Conservation (phyloP, 1,140 invertebrate genomes). For the Drosophila sp. region DNA sequence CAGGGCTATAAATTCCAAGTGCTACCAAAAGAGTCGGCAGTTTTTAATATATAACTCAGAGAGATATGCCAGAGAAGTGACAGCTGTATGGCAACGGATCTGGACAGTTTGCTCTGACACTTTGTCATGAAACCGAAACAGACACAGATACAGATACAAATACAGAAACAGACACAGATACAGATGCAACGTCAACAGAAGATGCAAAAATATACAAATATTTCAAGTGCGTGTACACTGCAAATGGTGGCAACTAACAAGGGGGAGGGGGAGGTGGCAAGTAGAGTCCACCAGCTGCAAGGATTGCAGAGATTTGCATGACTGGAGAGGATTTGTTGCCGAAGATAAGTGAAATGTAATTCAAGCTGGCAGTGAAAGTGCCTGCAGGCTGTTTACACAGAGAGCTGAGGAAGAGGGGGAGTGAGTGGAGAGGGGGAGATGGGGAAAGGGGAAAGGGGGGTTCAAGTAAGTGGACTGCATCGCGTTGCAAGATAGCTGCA, state of each 20-base stretch:
- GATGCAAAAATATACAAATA: slow-evolving; percentile 67
- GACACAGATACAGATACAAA: neutral
- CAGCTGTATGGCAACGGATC: slow-evolving; percentile 57
- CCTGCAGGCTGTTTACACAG: slow-evolving; percentile 27
- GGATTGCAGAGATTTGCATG: slow-evolving; percentile 65
- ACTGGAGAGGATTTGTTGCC: slow-evolving; percentile 37
- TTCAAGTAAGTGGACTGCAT: slow-evolving; percentile 79
- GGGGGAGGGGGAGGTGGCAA: neutral
- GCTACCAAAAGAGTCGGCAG: slow-evolving; percentile 58
- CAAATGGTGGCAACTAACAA: slow-evolving; percentile 52
- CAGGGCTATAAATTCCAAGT: slow-evolving; percentile 71
- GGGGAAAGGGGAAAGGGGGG: neutral
- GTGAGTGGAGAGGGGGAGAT: neutral
- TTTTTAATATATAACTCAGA: slow-evolving; percentile 80
- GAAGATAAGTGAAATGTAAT: slow-evolving; percentile 59
- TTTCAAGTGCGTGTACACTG: slow-evolving; percentile 71
- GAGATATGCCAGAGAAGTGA: slow-evolving; percentile 68
- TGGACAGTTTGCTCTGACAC: slow-evolving; percentile 58
- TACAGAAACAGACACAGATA: slow-evolving; percentile 12
- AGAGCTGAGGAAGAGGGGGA: neutral
- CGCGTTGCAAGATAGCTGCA: slow-evolving; percentile 75
- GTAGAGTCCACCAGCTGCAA: slow-evolving; percentile 4
- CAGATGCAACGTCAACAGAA: slow-evolving; percentile 39
- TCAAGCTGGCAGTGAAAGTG: slow-evolving; percentile 61
- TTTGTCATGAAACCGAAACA: slow-evolving; percentile 63